Evolutionary conservation across 2,113 vertebrate genomes (phyloP).

Genomic region (Dipodomys merriami): DNA sequence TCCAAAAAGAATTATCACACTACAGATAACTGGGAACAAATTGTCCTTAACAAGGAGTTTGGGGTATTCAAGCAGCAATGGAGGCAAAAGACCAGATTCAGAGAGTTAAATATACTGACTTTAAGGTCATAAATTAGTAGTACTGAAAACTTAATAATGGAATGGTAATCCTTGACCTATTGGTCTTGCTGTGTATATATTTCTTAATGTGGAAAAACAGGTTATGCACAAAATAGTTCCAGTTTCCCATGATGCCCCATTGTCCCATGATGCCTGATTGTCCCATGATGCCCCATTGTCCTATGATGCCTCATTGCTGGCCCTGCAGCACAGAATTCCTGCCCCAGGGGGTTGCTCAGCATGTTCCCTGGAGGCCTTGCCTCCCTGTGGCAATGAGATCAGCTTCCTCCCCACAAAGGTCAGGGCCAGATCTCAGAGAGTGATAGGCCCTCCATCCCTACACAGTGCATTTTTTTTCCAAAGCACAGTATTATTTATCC

Average conservation of each 20-base stretch:
- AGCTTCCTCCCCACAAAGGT: not conserved
- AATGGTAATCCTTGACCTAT: not conserved
- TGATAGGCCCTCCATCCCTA: no score
- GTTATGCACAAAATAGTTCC: not conserved
- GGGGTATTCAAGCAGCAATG: not conserved
- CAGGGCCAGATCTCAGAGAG: not conserved
- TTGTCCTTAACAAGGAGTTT: not conserved
- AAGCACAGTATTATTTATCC: not conserved
- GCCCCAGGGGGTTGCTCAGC: not conserved
- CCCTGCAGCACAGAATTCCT: not conserved
- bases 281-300: fast-evolving
- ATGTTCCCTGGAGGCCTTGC: not conserved
- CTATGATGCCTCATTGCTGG: fast-evolving
- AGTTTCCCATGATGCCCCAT: fast-evolving
- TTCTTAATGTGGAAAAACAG: not conserved
- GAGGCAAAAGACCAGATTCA: not conserved
- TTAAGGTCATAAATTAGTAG: not conserved
- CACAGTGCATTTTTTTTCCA: not conserved
- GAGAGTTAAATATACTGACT: not conserved
- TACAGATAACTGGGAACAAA: not conserved
- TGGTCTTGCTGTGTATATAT: not conserved
- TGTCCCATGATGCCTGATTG: fast-evolving
- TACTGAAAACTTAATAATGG: not conserved
- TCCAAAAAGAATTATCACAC: slow-evolving; percentile 13
- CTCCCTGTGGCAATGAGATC: not conserved